Conservation (phyloP, 1,140 invertebrate species). For the Drosophila carrolli region DNA sequence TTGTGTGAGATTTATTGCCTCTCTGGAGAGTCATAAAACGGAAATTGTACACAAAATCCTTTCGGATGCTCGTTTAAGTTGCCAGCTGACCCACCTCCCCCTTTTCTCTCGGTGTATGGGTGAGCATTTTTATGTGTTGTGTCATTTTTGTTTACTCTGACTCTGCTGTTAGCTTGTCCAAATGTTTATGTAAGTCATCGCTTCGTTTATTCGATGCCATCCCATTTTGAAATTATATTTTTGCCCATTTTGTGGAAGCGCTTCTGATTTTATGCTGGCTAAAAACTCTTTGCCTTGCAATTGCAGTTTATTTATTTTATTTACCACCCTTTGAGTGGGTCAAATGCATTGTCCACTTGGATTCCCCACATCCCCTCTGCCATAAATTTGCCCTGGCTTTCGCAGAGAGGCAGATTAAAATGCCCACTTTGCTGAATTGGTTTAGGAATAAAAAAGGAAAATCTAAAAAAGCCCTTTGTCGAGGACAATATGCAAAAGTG, state of each 20-base stretch:
- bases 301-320: slow-evolving; percentile 82
- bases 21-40: slow-evolving; percentile 84
- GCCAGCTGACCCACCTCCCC: slow-evolving; percentile 38
- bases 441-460: slow-evolving; percentile 31
- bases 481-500: slow-evolving; percentile 49
- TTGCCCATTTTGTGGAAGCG: slow-evolving; percentile 71
- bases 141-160: slow-evolving; percentile 80
- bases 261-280: slow-evolving; percentile 73
- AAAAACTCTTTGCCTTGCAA: slow-evolving; percentile 75
- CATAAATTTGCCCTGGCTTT: slow-evolving; percentile 44
- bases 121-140: slow-evolving; percentile 78
- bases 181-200: slow-evolving; percentile 83
- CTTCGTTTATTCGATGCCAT: slow-evolving; percentile 76
- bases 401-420: slow-evolving; percentile 55
- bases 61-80: slow-evolving; percentile 83
- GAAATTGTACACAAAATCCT: slow-evolving; percentile 84
- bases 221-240: slow-evolving; percentile 79
- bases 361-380: neutral
- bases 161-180: slow-evolving; percentile 65
- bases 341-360: slow-evolving; percentile 63
- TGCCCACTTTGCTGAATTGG: slow-evolving; percentile 62
- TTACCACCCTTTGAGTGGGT: slow-evolving; percentile 66
- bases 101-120: slow-evolving; percentile 1
- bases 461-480: slow-evolving; percentile 28
- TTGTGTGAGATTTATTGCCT: slow-evolving; percentile 84